Base-by-base conservation (phyloP, 2,888 invertebrate genomes). In the Sinhomidia bicolor region DNA sequence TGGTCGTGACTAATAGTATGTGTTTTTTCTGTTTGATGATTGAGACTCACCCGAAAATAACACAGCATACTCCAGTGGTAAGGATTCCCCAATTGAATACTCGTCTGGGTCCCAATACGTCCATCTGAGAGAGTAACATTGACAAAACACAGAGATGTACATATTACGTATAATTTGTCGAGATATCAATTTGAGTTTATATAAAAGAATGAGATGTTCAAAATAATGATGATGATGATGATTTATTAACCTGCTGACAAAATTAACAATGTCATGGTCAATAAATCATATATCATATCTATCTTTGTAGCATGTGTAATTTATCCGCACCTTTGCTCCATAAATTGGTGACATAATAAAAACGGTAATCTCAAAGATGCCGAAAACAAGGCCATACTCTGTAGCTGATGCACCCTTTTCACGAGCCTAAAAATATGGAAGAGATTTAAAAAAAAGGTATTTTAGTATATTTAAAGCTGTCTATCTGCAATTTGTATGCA, bases 321-420 rank as follows among this genome's bases (percentile, higher is more conserved):
- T 5, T 36, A 36, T 36, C 36, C 93, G 94, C 81, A 87, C 87
- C 41, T 87, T 80, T 10, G 57, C 12, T 23, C 95, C 94, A 91
- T 94, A 94, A 10, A 94, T 80, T 1, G 94, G 94, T n/a, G 93
- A 93, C 26, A 93, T 92, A 20, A 93, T 26, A 89, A 93, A 93
- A 12, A 93, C 92, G 0, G 93, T 92, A 20, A 95, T 92, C 88
- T 94, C 94, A 92, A 94, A 95, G 26, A 94, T 93, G 7, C 94
- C 94, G 91, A 95, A 94, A 3, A 95, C 94, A 83, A 94, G 93
- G 0, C 94, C 94, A 91, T 94, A 94, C 87, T 94, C 93, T 0
- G 94, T 93, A 1, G 94, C 93, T 41, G 94, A 93, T 1, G 94
- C 94, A 20, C 94, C 94, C 92, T 94, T 94, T 26, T 92, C 90